phyloP scores from a whole-genome alignment of 2,797 vertebrate genomes.

The Pangasius larnaudii region DNA sequence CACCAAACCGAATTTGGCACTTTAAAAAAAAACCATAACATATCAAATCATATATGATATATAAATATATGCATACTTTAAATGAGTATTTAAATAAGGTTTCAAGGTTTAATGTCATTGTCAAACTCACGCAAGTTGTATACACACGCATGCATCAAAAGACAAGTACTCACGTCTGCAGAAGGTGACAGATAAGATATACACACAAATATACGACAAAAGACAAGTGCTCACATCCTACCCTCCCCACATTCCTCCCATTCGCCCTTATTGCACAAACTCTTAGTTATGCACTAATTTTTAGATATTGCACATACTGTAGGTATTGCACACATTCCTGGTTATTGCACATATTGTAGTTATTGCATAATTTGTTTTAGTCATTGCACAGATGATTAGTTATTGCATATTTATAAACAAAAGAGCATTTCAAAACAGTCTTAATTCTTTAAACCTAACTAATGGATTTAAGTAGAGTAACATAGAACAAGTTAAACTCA shows the following conservation, averaged over 20 bases:
- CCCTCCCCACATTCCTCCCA: not conserved
- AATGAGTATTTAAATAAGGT: not conserved
- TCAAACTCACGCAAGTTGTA: not conserved
- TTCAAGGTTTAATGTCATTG: not conserved
- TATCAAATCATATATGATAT: not conserved
- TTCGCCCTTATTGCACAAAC: not conserved
- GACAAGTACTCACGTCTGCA: not conserved
- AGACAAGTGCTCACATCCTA: not conserved
- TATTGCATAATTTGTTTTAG: not conserved
- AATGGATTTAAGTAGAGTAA: not conserved
- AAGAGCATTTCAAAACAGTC: not conserved
- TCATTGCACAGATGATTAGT: not conserved
- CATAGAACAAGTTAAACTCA: not conserved
- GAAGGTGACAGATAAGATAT: too few relatives aligned
- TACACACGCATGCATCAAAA: not conserved
- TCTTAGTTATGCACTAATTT: not conserved
- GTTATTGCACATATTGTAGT: not conserved
- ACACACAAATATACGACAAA: not conserved
- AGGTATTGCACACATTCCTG: not conserved
- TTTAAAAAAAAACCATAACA: slow-evolving; percentile 64
- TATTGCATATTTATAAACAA: not conserved
- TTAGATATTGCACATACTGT: not conserved
- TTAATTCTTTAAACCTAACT: not conserved
- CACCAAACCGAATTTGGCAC: slow-evolving; percentile 99
- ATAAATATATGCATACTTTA: not conserved